These are phyloP conservation scores for Medauroidea extradentata DNA, from an alignment of 1,140 invertebrate genomes.

Conservation along the genomic window DNA sequence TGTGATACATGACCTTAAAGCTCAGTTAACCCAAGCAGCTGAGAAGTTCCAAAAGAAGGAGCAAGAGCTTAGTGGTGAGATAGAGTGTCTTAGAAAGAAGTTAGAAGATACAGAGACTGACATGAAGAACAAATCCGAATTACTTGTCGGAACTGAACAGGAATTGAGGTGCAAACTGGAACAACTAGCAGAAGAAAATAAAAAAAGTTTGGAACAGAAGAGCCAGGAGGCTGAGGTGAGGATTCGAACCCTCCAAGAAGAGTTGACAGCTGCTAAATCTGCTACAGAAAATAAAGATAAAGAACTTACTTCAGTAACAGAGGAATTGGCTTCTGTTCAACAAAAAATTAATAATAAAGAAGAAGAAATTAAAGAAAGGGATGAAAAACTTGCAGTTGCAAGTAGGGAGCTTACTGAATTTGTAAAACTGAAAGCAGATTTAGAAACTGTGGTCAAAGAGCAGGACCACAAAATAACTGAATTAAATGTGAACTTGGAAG, in stretches of 20 bases:
- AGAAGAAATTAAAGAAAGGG: slow-evolving; percentile 24
- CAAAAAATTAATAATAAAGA: not conserved
- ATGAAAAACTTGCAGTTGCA: slow-evolving; percentile 5
- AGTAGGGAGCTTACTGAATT: not conserved
- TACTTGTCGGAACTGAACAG: slow-evolving; percentile 12
- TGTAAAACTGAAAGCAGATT: slow-evolving; percentile 9
- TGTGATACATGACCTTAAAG: too few relatives aligned
- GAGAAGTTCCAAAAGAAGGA: not conserved
- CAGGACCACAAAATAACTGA: slow-evolving; percentile 34
- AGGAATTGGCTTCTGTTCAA: not conserved
- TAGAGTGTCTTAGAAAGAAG: slow-evolving; percentile 5
- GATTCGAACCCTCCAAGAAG: not conserved
- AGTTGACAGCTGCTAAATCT: not conserved
- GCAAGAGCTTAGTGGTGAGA: slow-evolving; percentile 2
- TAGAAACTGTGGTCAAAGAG: slow-evolving; percentile 37
- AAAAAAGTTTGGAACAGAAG: slow-evolving; percentile 12
- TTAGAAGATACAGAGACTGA: slow-evolving; percentile 2
- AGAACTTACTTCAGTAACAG: not conserved
- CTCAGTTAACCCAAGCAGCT: too few relatives aligned
- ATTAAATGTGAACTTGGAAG: slow-evolving; percentile 21
- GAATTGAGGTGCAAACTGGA: slow-evolving; percentile 29
- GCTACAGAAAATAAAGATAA: slow-evolving; percentile 13
- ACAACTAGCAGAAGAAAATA: slow-evolving; percentile 18
- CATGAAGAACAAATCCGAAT: not conserved
- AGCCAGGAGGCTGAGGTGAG: slow-evolving; percentile 13